These are phyloP conservation scores for Vicugna pacos DNA, from an alignment of 2,113 vertebrate species.

Conservation along the genomic window DNA sequence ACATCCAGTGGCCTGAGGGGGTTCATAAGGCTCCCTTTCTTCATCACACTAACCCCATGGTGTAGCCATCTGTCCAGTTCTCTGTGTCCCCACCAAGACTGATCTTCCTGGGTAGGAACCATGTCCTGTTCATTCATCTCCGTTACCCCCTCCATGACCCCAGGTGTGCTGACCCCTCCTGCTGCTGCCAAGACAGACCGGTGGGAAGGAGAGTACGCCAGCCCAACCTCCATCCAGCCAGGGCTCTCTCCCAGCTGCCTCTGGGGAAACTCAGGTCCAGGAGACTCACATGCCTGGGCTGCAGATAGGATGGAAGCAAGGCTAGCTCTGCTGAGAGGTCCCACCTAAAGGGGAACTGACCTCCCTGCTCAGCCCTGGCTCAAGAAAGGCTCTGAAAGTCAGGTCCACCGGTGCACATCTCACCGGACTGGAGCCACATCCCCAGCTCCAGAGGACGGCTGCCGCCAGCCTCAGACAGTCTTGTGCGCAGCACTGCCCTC, in stretches of 20 bases:
- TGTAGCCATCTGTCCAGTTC: neutral
- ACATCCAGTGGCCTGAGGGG: neutral
- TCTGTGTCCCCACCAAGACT: neutral
- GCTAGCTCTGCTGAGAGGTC: neutral
- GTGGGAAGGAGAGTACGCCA: neutral
- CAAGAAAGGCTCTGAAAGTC: neutral
- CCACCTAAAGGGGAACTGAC: neutral
- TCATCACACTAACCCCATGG: neutral
- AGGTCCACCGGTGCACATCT: neutral
- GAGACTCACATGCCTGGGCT: neutral
- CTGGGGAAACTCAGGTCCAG: neutral
- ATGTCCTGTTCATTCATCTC: neutral
- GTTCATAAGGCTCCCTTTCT: neutral
- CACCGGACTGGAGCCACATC: neutral
- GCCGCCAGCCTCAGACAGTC: neutral
- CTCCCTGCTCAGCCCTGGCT: neutral
- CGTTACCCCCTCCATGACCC: no score
- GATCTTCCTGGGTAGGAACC: neutral
- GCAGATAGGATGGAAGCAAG: neutral
- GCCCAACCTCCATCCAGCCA: no score
- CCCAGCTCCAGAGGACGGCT: neutral
- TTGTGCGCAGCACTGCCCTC: slow-evolving; percentile 77
- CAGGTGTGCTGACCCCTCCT: neutral
- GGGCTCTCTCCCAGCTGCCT: neutral
- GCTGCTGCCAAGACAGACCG: neutral